These are phyloP conservation scores for Mus minutoides DNA, from an alignment of 2,797 vertebrate species.

Conservation along the genomic window DNA sequence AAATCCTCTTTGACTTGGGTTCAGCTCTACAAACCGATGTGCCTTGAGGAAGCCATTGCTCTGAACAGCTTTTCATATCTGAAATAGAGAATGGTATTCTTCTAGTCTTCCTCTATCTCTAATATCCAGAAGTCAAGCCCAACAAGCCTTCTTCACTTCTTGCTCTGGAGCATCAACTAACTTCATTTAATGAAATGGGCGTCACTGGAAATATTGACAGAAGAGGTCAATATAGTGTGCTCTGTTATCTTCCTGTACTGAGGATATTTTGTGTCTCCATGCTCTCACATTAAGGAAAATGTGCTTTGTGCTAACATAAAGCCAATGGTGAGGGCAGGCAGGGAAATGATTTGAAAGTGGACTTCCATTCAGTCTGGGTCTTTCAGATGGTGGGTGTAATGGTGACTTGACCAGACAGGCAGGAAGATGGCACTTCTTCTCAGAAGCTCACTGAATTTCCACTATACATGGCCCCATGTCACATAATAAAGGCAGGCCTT, in stretches of 20 bases:
- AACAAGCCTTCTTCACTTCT: not conserved
- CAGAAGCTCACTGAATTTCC: not conserved
- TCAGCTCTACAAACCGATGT: not conserved
- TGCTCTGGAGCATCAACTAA: not conserved
- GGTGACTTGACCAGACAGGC: not conserved
- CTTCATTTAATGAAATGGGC: not conserved
- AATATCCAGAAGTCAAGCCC: not conserved
- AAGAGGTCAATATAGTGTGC: constrained; percentile 46
- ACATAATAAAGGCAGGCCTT: constrained; percentile 32
- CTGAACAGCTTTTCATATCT: not conserved
- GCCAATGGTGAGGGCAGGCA: not conserved
- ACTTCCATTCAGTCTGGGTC: not conserved
- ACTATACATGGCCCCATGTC: not conserved
- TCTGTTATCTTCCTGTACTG: constrained; percentile 14
- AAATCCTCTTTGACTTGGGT: not conserved
- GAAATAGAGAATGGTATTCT: not conserved
- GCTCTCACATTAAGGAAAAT: constrained; percentile 59
- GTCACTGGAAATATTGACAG: constrained; percentile 24
- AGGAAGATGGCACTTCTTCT: not conserved
- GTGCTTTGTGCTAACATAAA: not conserved
- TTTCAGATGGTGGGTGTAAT: constrained; percentile 67
- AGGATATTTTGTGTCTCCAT: constrained; percentile 31
- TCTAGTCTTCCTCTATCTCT: fast-evolving
- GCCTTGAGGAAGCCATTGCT: not conserved
- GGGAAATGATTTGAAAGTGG: not conserved